Conservation (phyloP, 1,140 invertebrate genomes). For the Drosophila tristis region DNA sequence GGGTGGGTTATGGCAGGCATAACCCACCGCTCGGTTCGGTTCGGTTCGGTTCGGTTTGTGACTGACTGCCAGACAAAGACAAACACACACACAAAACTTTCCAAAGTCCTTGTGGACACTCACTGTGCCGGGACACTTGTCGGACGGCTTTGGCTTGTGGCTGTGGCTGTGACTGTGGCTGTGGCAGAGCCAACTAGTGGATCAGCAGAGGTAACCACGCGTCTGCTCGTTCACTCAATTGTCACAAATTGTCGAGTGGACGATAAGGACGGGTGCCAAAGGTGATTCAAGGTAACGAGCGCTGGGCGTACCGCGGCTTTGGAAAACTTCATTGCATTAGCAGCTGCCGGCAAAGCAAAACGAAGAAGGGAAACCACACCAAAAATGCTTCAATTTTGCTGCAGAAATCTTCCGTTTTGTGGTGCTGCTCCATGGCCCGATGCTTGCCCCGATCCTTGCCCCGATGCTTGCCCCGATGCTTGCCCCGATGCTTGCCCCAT, state of each 20-base stretch:
- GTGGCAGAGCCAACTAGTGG: background rate
- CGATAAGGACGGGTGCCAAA: background rate
- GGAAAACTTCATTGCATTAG: background rate
- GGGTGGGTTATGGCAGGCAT: constrained; percentile 5
- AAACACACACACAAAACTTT: constrained; percentile 25
- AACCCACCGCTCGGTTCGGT: background rate
- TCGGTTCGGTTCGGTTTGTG: background rate
- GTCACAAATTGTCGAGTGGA: background rate
- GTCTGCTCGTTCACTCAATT: constrained; percentile 1
- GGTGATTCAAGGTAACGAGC: constrained; percentile 18
- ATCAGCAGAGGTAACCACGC: constrained; percentile 9
- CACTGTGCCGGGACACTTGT: constrained; percentile 34
- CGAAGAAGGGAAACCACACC: too few species aligned
- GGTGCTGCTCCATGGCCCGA: too few species aligned
- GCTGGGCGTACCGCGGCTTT: too few species aligned
- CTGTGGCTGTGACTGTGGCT: constrained; percentile 5
- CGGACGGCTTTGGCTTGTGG: constrained; percentile 5
- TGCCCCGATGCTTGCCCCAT: too few species aligned
- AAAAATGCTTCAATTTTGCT: too few species aligned
- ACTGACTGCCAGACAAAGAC: constrained; percentile 10
- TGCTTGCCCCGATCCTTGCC: too few species aligned
- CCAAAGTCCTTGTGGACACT: constrained; percentile 38
- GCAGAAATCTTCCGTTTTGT: too few species aligned
- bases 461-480: too few species aligned
- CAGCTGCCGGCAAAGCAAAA: too few species aligned